Base-by-base conservation (phyloP, 1,140 invertebrate species). In the Caerostris extrusa region DNA sequence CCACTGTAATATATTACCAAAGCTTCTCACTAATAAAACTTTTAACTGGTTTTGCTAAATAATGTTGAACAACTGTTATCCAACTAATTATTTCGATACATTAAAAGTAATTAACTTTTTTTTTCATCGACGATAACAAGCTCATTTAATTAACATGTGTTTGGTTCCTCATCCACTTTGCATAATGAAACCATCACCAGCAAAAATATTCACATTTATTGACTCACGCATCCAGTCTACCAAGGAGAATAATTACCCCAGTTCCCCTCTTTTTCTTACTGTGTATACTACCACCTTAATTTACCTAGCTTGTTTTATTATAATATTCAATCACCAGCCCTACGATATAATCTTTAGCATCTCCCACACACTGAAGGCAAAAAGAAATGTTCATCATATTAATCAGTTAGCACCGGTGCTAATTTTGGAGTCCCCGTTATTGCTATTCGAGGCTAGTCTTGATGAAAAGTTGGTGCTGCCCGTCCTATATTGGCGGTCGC, bases 241-340 rank as follows among this genome's bases (percentile, higher is more conserved):
- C 71, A 7, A 34, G 19, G 50, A 7, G 6, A 77, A 50, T 50
- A 77, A 50, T 77, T 50, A 19, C 34, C 34, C 4, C 71, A 19
- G 34, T 77, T 77, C 0, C 71, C 53, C 34, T 10, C 5, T 77
- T 77, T 64, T 77, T 19, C 34, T 53, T 77, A 77, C 50, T 53
- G 34, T 77, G 71, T 50, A 12, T 50, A 50, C 71, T 50, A 34
- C 50, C 71, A 77, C 34, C 19, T 77, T 77, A 34, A 77, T 77
- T 53, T 77, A 50, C 71, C 71, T 77, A 77, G 14, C 71, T 77
- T 77, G 50, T 77, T 77, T 77, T 77, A 77, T 77, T 77, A 77
- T 77, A 77, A 77, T 77, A 77, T 77, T 77, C 71, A 77, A 77
- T 77, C 71, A 77, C 34, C 53, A 50, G 50, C 8, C 34, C 71